Conservation (phyloP, 2,888 invertebrate species). For the Scaptomyza polygonia region DNA sequence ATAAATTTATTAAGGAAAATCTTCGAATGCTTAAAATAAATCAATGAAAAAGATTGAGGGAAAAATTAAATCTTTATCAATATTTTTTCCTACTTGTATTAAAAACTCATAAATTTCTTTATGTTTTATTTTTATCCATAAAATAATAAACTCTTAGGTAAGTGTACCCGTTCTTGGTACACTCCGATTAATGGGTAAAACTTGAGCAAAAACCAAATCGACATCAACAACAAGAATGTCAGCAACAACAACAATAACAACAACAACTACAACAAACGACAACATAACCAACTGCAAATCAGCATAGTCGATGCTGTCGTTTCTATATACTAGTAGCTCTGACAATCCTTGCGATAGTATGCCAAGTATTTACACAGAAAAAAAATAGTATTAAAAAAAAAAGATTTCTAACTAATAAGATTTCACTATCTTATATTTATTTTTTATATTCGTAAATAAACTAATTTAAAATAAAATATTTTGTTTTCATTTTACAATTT, state of each 20-base stretch:
- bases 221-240: conserved; percentile 15
- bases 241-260: neutral
- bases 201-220: conserved; percentile 31
- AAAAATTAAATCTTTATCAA: too few relatives aligned
- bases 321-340: conserved; percentile 52
- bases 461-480: too few relatives aligned
- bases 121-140: too few relatives aligned
- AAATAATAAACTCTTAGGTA: too few relatives aligned
- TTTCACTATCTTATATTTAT: too few relatives aligned
- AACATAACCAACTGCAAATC: conserved; percentile 50
- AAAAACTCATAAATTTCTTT: too few relatives aligned
- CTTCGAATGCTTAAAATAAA: too few relatives aligned
- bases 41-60: too few relatives aligned
- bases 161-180: neutral
- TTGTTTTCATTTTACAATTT: too few relatives aligned
- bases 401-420: neutral
- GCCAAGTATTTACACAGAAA: conserved; percentile 9
- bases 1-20: too few relatives aligned
- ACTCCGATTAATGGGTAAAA: conserved; percentile 2
- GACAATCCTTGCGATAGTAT: conserved; percentile 29
- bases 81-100: too few relatives aligned
- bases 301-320: conserved; percentile 48
- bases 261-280: conserved; percentile 9
- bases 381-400: neutral
- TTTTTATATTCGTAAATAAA: too few relatives aligned